Conservation (phyloP, 2,113 vertebrate genomes). For the Sinocyclocheilus maitianheensis region DNA sequence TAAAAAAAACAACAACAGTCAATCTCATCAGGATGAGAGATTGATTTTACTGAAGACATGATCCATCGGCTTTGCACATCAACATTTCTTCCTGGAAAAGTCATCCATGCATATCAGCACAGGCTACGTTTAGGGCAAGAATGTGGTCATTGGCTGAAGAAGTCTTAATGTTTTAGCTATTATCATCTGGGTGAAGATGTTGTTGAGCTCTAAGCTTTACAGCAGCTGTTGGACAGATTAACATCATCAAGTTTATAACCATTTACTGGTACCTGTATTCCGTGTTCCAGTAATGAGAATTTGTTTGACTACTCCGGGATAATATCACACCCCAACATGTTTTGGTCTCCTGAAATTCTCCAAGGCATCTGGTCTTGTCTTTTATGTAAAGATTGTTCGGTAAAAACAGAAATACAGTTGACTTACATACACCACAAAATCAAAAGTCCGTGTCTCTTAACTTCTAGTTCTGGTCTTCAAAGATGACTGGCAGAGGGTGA, state of each 20-base stretch:
- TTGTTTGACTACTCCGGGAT: not conserved
- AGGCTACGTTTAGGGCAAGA: not conserved
- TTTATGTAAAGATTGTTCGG: not conserved
- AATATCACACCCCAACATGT: not conserved
- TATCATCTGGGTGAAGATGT: constrained; percentile 31
- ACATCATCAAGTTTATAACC: constrained; percentile 1
- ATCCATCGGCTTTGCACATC: constrained; percentile 41
- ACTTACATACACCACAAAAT: not conserved
- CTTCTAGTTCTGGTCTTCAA: too few species aligned
- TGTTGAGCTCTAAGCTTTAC: constrained; percentile 19
- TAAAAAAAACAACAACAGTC: not conserved
- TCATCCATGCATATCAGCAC: not conserved
- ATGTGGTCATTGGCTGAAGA: constrained; percentile 5
- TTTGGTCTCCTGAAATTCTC: not conserved
- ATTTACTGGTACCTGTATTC: constrained; percentile 12
- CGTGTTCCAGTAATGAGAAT: not conserved
- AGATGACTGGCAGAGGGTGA: not conserved
- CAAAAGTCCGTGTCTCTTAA: not conserved
- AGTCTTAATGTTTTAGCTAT: constrained; percentile 40
- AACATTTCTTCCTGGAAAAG: constrained; percentile 41
- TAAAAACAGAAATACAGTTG: not conserved
- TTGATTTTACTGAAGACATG: constrained; percentile 40
- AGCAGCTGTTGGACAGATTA: not conserved
- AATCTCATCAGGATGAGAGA: constrained; percentile 20
- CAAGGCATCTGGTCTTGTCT: not conserved